Evolutionary conservation across 2,113 vertebrate species (phyloP).

Genomic region (Spheniscus mendiculus): DNA sequence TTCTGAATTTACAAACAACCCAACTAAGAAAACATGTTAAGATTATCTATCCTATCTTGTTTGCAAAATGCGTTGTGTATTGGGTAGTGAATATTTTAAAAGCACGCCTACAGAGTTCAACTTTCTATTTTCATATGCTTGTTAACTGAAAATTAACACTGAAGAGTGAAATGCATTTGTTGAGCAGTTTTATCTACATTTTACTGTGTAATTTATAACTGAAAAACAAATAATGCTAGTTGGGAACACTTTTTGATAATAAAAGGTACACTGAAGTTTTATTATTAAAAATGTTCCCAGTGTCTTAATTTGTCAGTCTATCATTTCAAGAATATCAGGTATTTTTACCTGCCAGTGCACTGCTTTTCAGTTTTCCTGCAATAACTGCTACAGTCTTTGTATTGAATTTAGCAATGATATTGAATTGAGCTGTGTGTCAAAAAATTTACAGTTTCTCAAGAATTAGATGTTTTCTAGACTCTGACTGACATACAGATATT

Average conservation of each 20-base stretch:
- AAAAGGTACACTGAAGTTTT: neutral
- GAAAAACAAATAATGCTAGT: neutral
- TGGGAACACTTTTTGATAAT: neutral
- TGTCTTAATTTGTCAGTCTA: neutral
- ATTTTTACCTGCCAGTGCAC: neutral
- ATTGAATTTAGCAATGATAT: neutral
- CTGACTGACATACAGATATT: neutral
- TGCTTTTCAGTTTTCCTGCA: neutral
- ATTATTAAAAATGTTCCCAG: neutral
- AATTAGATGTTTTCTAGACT: neutral
- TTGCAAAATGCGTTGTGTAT: neutral
- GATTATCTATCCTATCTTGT: neutral
- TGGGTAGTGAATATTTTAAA: neutral
- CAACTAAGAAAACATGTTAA: neutral
- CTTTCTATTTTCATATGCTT: neutral
- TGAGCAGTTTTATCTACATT: neutral
- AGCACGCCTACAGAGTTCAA: neutral
- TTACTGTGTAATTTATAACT: neutral
- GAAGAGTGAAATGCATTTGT: neutral
- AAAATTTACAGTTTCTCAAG: neutral
- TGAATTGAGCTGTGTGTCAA: neutral
- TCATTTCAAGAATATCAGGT: neutral
- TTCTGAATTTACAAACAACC: neutral
- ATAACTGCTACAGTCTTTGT: neutral
- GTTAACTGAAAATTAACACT: neutral